These are phyloP conservation scores for Rhincodon typus DNA, from an alignment of 2,797 vertebrate genomes.

Conservation along the genomic window DNA sequence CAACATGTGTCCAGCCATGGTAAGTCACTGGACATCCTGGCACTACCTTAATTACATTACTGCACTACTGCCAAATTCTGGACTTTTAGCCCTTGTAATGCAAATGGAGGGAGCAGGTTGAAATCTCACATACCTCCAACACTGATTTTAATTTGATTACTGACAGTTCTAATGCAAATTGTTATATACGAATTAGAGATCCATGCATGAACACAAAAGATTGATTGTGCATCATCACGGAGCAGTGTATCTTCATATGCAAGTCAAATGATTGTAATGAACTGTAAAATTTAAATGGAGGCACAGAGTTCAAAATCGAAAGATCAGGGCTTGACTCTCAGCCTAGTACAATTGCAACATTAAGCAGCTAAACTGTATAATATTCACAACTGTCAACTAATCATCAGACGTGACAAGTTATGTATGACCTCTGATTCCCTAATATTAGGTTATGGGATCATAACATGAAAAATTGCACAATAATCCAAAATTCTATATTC, in stretches of 20 bases:
- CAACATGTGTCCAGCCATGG: not conserved
- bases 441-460: not conserved
- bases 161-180: not conserved
- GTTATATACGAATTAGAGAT: not conserved
- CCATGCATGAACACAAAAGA: not conserved
- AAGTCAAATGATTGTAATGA: not conserved
- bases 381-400: not conserved
- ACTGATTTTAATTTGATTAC: not conserved
- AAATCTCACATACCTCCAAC: not conserved
- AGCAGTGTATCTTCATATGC: not conserved
- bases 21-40: not conserved
- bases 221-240: not conserved
- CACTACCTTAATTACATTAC: not conserved
- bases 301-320: not conserved
- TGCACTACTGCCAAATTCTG: not conserved
- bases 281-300: not conserved
- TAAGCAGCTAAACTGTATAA: not conserved
- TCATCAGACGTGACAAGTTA: not conserved
- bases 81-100: not conserved
- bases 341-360: not conserved
- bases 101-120: not conserved
- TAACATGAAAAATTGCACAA: not conserved
- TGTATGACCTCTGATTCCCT: not conserved
- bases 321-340: not conserved
- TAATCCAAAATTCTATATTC: not conserved